These are phyloP conservation scores for Cephus cinctus DNA, from an alignment of 1,140 invertebrate genomes.

Conservation along the genomic window DNA sequence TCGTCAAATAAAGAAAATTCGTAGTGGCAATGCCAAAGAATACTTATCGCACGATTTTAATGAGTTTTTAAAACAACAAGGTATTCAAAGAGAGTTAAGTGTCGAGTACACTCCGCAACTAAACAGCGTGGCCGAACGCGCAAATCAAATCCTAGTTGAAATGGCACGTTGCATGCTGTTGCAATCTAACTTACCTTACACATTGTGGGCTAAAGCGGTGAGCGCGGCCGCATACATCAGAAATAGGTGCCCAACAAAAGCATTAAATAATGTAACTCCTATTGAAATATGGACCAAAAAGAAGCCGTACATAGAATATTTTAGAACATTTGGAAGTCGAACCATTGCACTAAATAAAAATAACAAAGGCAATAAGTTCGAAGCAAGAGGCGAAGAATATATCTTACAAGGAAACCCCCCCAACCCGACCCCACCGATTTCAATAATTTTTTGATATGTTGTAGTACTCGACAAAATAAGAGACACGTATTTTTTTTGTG, in stretches of 20 bases:
- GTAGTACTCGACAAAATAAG: no score
- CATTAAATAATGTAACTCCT: conserved; percentile 11
- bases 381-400: conserved; percentile 23
- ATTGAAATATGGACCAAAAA: conserved; percentile 22
- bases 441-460: no score
- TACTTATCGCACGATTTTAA: conserved; percentile 8
- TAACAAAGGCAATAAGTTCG: conserved; percentile 25
- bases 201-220: conserved; percentile 13
- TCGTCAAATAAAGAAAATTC: conserved; percentile 19
- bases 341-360: conserved; percentile 22
- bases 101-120: conserved; percentile 34
- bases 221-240: conserved; percentile 18
- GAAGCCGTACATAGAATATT: conserved; percentile 17
- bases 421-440: no score
- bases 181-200: background rate
- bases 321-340: conserved; percentile 30
- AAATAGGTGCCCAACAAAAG: conserved; percentile 14
- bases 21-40: conserved; percentile 27
- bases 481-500: no score
- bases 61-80: conserved; percentile 11
- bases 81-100: conserved; percentile 18
- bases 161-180: conserved; percentile 18
- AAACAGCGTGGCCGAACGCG: conserved; percentile 39
- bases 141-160: conserved; percentile 36
- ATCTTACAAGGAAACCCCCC: no score